Evolutionary conservation across 2,888 invertebrate species (phyloP), one percentile per base, ranked within the genome.

Genomic region (Tillus elongatus): DNA sequence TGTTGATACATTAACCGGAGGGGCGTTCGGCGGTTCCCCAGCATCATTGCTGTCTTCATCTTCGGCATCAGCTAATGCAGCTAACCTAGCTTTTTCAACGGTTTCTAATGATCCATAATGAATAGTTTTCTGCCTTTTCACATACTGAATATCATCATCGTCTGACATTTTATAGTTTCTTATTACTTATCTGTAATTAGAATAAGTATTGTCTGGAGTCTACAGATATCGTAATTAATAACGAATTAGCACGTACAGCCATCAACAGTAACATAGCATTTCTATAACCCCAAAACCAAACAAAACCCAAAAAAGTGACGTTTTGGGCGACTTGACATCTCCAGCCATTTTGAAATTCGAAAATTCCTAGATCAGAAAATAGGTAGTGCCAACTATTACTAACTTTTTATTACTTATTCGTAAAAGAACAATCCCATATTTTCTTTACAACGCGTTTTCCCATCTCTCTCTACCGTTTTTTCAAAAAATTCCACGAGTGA

Each of bases 61-160:
- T 32, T 76, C 74, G 30, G 71, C 72, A 28, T 73, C 73, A 8
- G 74, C 75, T 3, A 69, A 66, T 32, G 74, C 71, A 11, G 74
- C 73, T 54, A 84, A 66, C 37, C 87, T 72, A 8, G 76, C 75
- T 44, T 82, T 75, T 65, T 91, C 91, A 16, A 75, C 71, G 55
- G 90, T 90, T 61, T 92, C 92, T 57, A 92, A 62, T 1, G 91
- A 90, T 9, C 91, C 91, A 76, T 91, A 92, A 57, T 91, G 87
- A 33, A 91, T 73, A 1, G 79, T 79, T 61, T 82, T 82, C 39
- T 73, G 73, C 45, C 82, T 81, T 61, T 89, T 87, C 0, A 79
- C 72, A 42, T 82, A 75, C 31, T 76, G 67, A 31, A 83, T 64
- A 56, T 86, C 87, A 39, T 87, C 82, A 39, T 88, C 91, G 63